A percentile compares a stretch with the other conserved stretches of the same genome.
These are phyloP conservation scores for Neosalanx taihuensis DNA, from an alignment of 2,797 vertebrate species.

Conservation along the genomic window DNA sequence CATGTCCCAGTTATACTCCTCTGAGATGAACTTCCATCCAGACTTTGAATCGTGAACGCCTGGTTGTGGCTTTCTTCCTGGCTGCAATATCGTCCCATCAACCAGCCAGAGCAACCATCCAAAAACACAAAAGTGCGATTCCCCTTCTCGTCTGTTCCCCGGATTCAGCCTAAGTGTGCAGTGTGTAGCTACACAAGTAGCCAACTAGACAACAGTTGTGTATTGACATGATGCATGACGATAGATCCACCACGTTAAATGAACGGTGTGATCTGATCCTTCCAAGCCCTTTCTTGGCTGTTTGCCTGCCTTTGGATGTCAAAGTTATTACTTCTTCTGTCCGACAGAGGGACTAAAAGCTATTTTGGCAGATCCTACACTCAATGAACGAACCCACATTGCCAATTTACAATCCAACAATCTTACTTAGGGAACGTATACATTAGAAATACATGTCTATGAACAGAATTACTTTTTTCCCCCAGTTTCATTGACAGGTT, in stretches of 20 bases:
- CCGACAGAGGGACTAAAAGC: conserved; percentile 32
- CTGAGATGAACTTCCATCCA: not conserved
- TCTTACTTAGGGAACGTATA: too few species aligned
- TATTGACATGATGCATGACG: not conserved
- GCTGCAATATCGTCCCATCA: not conserved
- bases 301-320: conserved; percentile 26
- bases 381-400: not conserved
- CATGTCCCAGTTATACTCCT: not conserved
- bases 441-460: too few species aligned
- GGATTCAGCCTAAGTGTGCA: not conserved
- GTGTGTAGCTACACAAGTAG: not conserved
- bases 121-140: not conserved
- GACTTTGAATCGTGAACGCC: not conserved
- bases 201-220: not conserved
- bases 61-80: not conserved
- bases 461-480: too few species aligned
- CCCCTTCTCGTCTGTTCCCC: not conserved
- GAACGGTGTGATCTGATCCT: not conserved
- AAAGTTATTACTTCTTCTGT: conserved; percentile 7
- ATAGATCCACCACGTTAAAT: not conserved
- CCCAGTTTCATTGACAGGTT: too few species aligned
- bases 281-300: conserved; percentile 1
- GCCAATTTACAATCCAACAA: not conserved
- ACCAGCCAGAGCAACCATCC: not conserved
- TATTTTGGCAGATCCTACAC: not conserved